Percentiles rank a stretch among this genome's conserved stretches.
Conservation (phyloP, 1,140 invertebrate species). For the Cyphomyrmex costatus region DNA sequence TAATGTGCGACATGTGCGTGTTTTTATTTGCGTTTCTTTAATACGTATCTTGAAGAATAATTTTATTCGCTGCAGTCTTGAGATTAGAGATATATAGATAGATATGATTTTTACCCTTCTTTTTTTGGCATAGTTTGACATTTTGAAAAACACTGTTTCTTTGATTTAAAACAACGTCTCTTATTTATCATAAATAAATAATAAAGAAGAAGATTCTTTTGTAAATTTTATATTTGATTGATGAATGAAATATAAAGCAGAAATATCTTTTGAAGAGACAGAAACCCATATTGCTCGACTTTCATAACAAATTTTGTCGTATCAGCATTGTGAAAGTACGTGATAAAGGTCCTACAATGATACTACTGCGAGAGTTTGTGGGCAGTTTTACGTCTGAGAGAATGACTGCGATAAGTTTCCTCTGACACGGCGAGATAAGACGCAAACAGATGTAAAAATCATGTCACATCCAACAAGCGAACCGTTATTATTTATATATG, state of each 20-base stretch:
- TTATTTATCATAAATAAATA: conserved; percentile 3
- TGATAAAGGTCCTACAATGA: background rate
- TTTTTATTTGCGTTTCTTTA: background rate
- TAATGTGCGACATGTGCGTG: background rate
- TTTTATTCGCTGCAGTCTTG: background rate
- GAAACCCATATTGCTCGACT: background rate
- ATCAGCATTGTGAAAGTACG: background rate
- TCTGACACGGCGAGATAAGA: background rate
- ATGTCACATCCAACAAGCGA: background rate
- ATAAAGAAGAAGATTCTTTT: background rate
- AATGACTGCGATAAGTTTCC: conserved; percentile 47
- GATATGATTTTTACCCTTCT: too few species aligned
- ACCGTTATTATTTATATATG: background rate
- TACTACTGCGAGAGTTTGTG: conserved; percentile 39
- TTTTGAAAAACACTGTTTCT: background rate
- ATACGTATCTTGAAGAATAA: conserved; percentile 27
- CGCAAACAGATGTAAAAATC: conserved; percentile 53
- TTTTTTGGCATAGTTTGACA: background rate
- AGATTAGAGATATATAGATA: background rate
- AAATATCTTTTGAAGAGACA: background rate
- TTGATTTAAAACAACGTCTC: background rate
- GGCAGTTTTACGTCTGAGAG: conserved; percentile 46
- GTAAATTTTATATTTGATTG: background rate
- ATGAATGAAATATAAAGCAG: conserved; percentile 1
- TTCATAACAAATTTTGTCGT: conserved; percentile 8